Evolutionary conservation across 2,888 invertebrate genomes (phyloP).

Genomic region (Malthinus seriepunctatus): DNA sequence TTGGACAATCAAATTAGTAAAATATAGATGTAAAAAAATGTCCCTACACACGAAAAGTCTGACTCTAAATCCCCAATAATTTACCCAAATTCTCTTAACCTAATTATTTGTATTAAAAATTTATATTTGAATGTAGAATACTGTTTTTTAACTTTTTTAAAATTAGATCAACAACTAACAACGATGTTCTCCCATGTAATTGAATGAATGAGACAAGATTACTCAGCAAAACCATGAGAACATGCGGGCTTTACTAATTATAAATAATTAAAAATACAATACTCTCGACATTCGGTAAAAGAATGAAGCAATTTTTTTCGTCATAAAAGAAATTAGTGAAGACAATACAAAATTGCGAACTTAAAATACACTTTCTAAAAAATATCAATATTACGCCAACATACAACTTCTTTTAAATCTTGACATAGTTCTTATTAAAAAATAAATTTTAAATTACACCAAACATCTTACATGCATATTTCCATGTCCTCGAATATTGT

Average conservation of each 20-base stretch:
- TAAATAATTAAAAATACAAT: slow-evolving; percentile 14
- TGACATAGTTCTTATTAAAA: background rate
- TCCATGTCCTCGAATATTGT: slow-evolving; percentile 37
- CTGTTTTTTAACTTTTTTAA: no score
- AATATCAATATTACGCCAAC: background rate
- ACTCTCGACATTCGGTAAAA: slow-evolving; percentile 9
- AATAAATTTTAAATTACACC: background rate
- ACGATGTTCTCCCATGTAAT: slow-evolving; percentile 5
- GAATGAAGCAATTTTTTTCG: background rate
- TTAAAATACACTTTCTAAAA: slow-evolving; percentile 4
- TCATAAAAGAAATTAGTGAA: slow-evolving; percentile 6
- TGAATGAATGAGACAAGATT: background rate
- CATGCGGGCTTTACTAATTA: slow-evolving; percentile 18
- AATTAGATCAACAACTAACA: no score
- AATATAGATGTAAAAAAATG: no score
- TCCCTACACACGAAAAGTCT: no score
- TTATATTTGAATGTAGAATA: no score
- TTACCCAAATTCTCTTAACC: no score
- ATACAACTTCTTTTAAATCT: background rate
- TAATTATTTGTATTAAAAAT: no score
- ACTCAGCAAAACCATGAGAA: slow-evolving; percentile 15
- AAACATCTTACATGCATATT: slow-evolving; percentile 47
- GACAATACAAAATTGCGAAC: slow-evolving; percentile 10
- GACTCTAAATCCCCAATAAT: no score
- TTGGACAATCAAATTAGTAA: no score